These are phyloP conservation scores for Cryptomyrus ogoouensis DNA, from an alignment of 2,113 vertebrate genomes.

Conservation along the genomic window DNA sequence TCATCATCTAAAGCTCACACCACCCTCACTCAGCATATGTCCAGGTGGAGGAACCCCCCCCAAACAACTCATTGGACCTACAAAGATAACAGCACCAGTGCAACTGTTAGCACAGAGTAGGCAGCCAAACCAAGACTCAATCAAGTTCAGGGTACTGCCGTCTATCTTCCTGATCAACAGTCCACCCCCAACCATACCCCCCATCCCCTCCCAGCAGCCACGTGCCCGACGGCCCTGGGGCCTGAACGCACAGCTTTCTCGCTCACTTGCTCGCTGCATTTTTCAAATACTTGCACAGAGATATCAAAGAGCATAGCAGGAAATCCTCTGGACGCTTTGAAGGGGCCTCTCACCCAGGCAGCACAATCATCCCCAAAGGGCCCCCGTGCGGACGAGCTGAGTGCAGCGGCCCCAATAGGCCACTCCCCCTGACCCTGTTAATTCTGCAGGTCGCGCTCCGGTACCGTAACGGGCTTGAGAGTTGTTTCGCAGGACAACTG, in stretches of 20 bases:
- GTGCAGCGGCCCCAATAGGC: neutral
- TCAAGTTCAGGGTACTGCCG: neutral
- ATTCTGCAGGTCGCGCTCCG: neutral
- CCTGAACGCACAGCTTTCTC: neutral
- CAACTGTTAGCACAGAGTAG: neutral
- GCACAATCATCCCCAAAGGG: neutral
- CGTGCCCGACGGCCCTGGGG: neutral
- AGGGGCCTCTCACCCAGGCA: neutral
- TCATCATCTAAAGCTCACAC: neutral
- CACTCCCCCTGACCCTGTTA: neutral
- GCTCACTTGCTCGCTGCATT: neutral
- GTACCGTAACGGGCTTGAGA: neutral
- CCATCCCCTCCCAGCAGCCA: neutral
- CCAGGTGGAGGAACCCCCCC: neutral
- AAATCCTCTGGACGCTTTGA: slow-evolving; percentile 13
- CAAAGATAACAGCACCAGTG: neutral
- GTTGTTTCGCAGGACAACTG: neutral
- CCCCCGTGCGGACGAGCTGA: neutral
- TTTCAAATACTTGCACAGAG: neutral
- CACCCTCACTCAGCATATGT: neutral
- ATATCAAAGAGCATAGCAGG: slow-evolving; percentile 11
- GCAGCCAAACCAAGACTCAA: neutral
- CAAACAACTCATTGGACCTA: neutral
- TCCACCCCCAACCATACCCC: neutral
- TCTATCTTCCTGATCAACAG: neutral